Conservation (phyloP, 2,113 vertebrate species). For the Pyxicephalus adspersus region DNA sequence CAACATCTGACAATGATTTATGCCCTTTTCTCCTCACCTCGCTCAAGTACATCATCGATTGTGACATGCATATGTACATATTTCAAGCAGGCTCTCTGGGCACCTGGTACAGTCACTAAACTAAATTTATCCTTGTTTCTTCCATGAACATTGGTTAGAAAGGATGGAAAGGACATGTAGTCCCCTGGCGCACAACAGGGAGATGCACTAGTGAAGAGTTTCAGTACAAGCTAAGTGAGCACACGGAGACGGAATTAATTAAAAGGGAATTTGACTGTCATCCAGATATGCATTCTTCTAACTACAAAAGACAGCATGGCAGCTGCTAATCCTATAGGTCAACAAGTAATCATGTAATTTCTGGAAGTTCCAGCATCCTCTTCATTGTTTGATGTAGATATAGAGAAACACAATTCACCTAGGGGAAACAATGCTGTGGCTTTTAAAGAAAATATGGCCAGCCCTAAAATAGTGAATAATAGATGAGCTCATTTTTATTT, state of each 20-base stretch:
- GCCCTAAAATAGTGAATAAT: background rate
- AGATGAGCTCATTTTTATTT: background rate
- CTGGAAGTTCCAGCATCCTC: slow-evolving; percentile 60
- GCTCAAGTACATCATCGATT: slow-evolving; percentile 69
- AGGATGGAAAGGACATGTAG: slow-evolving; percentile 11
- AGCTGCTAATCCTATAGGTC: slow-evolving; percentile 63
- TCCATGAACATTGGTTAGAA: slow-evolving; percentile 48
- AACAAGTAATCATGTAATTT: slow-evolving; percentile 61
- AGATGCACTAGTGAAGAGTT: slow-evolving; percentile 41
- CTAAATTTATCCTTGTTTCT: slow-evolving; percentile 62
- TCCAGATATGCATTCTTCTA: slow-evolving; percentile 62
- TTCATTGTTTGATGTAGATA: slow-evolving; percentile 56
- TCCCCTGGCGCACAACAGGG: slow-evolving; percentile 54
- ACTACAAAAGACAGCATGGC: slow-evolving; percentile 59
- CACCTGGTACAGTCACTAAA: slow-evolving; percentile 55
- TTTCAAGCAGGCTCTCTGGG: slow-evolving; percentile 67
- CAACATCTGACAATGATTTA: slow-evolving; percentile 74
- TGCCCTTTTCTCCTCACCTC: slow-evolving; percentile 63
- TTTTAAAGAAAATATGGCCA: slow-evolving; percentile 48
- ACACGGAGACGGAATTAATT: slow-evolving; percentile 61
- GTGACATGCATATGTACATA: slow-evolving; percentile 68
- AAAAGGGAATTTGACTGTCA: slow-evolving; percentile 60
- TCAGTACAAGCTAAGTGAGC: slow-evolving; percentile 40
- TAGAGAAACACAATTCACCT: slow-evolving; percentile 48
- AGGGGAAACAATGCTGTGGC: slow-evolving; percentile 29